Evolutionary conservation across 2,797 vertebrate species (phyloP), one percentile per base, ranked within the genome.

Genomic region (Peromyscus melanophrys): DNA sequence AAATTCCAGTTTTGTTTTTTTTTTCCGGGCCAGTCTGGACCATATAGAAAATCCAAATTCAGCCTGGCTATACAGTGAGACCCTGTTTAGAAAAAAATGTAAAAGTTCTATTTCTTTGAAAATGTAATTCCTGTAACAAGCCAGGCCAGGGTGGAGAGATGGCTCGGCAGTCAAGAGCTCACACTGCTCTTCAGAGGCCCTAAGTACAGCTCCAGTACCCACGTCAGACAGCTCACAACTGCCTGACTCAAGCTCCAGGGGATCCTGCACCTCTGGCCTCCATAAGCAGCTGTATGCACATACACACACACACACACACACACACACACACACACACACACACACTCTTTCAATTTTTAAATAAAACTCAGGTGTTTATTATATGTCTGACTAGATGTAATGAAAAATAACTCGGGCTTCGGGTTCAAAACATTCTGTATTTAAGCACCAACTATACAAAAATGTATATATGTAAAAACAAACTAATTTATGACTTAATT

Each of bases 361-460:
- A 34, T 59, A 71, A 71, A 83, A 59, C 81, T 89, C 37, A 19
- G 31, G 87, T 61, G 7, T 92, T 96, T 97, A 92, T 57, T 43
- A 31, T 77, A 61, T 77, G 3, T 75, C 81, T 94, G 76, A 94
- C 0, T 12, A 96, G n/a, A 63, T 91, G 37, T 19, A 93, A 96
- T 75, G 67, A 93, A 95, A 96, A 97, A 34, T 21, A 75, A 80
- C 29, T 88, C 46, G 75, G 34, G 57, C 19, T 96, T 93, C 4
- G 37, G 52, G 43, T 96, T 97, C 67, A 96, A 96, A 77, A 93
- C 55, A 95, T 52, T 91, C 95, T 97, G 34, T 94, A 97, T 95
- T 97, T 97, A 90, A 95, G 71, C 13, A 88, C 34, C 76, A 88
- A 93, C 91, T 88, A 94, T 40, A 97, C 71, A 98, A 10, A 76